Evolutionary conservation across 2,888 invertebrate species (phyloP).

Genomic region (Labia minor): DNA sequence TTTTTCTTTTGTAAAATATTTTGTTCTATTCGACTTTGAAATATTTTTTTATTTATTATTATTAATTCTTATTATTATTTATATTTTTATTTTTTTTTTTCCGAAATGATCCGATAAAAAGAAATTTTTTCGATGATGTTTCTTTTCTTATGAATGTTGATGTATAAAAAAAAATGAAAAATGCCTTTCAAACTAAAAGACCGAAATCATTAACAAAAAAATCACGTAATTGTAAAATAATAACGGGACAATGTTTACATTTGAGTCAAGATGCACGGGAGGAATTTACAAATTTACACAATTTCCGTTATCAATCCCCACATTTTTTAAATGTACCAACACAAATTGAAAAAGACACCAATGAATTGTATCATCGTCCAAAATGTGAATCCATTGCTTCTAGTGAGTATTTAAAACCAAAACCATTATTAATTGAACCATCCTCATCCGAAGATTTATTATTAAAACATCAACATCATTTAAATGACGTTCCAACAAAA

Average conservation of each 20-base stretch:
- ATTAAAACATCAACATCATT: no score
- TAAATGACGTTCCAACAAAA: no score
- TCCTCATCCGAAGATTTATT: neutral
- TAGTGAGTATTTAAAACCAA: neutral
- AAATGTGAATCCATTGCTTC: neutral
- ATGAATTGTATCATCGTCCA: neutral
- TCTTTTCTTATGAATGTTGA: neutral
- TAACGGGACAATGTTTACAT: neutral
- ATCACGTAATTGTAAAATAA: neutral
- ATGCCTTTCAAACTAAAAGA: neutral
- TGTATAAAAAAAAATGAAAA: neutral
- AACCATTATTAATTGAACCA: neutral
- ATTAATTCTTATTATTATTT: no score
- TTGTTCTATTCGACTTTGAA: no score
- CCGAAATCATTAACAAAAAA: no score
- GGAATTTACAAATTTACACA: neutral
- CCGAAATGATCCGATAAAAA: neutral
- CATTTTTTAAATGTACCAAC: neutral
- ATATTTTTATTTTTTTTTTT: no score
- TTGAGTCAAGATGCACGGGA: neutral
- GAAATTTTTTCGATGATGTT: no score
- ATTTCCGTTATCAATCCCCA: neutral
- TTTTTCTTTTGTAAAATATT: no score
- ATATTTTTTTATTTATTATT: no score
- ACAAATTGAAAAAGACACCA: neutral